Base-by-base conservation (phyloP, 35 echinoderm and acorn worm species). In the Stichopus chloronotus region DNA sequence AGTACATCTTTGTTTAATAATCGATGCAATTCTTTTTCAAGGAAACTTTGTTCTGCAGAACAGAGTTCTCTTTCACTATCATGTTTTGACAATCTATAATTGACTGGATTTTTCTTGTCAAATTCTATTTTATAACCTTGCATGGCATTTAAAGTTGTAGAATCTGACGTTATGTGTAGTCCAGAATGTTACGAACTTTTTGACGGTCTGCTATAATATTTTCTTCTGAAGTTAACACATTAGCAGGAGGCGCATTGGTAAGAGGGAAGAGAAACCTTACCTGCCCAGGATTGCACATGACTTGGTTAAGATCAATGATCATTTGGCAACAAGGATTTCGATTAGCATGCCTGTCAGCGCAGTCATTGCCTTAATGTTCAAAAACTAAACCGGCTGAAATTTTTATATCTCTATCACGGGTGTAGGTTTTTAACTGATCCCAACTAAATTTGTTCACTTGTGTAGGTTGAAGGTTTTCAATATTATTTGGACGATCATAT, bases 401-500 rank as follows among this genome's bases (percentile, higher is more conserved):
- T 43, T 43, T 43, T 3, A 43, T 3, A 3, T 43, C 30, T 43
- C 30, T 43, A 43, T 43, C 3, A 3, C 30, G 30, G 30, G 30
- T 43, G 30, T 43, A 43, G 30, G 30, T 43, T 43, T 43, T 43
- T 43, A 43, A 43, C 30, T 43, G 30, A 43, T 43, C 30, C 30
- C 30, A 43, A 43, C 30, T 43, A 43, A 1, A 9, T 78, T 76
- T 76, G 55, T 91, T 79, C 8, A 91, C 71, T 79, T 79, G 65
- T 25, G 74, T 79, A n/a, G 90, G 16, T 79, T 55, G 24, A 1
- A 91, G 72, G 7, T 13, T 13, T 6, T 91, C 72, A 17, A 55
- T 17, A 56, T 91, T 78, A 7, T 71, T 24, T 65, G 87, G 87
- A 4, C 87, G 61, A 19, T 89, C 87, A 65, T 89, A 89, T 89